Base-by-base conservation (phyloP, 2,888 invertebrate genomes). In the Norana najaformis region DNA sequence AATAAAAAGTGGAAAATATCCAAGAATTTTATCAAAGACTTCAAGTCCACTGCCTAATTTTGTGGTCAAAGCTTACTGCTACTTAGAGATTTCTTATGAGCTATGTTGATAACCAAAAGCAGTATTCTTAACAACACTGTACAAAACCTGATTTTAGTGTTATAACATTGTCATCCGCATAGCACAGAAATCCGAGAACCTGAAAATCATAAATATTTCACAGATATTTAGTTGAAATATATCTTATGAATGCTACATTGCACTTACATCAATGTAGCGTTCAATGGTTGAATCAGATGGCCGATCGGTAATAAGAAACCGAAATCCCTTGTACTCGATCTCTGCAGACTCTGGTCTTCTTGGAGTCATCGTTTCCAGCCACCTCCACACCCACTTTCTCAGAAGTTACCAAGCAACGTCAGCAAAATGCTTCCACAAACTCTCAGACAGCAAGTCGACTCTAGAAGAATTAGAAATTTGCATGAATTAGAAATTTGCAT, bases 301-400 rank as follows among this genome's bases (percentile, higher is more conserved):
- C 94, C 99, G 97, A 96, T 99, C 99, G 94, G 98, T 99, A 96
- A 99, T 99, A 95, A 99, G 97, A 96, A 99, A 99, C 96, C 97
- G 97, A 97, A 98, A 97, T 95, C 97, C 97, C 96, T 98, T 99
- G 96, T 97, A 98, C 96, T 97, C 97, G 95, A 99, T 98, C 96
- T 98, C 98, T 94, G 98, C 98, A 93, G 98, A 98, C 95, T 98
- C 98, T 94, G 98, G 99, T 90, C 94, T 93, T 88, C 94, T 89
- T n/a, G 91, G 89, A 34, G 90, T 91, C 91, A 91, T 90, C 83
- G 38, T 90, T 34, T 83, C 37, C 35, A 30, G 88, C 37, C 35
- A 36, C 39, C 23, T 85, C 35, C 14, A 47, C 16, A 36, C 39
- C 36, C n/a, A 35, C 36, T 88, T 88, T 36, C 37, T 88, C 88